Base-by-base conservation (phyloP, 2,797 vertebrate genomes). In the Pygocentrus nattereri region DNA sequence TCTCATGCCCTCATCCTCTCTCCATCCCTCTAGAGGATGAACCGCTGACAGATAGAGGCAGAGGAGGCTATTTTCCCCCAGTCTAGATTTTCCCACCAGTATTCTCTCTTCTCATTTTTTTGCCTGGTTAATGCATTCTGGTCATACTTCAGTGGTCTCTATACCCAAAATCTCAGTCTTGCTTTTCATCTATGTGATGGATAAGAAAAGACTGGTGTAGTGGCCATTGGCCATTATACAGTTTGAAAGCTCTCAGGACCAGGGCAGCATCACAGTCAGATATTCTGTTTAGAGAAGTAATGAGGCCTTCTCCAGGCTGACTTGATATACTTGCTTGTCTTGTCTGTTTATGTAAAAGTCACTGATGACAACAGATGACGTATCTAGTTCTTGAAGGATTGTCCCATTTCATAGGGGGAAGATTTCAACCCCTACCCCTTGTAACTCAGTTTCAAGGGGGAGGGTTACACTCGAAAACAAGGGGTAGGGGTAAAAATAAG, bases 41-140 rank as follows among this genome's bases (percentile, higher is more conserved):
- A 75, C 69, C 64, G 67, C 77, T 70, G 77, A 74, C 82, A 74
- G 76, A 64, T 82, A 74, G 74, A 80, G 84, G 74, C 73, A 82
- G 54, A 74, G 76, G 54, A 77, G 69, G 61, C 73, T 77, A 78
- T 75, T 72, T 75, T 71, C 44, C 76, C 49, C 7, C 23, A 52
- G 23, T 67, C 85, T 82, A 38, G 74, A 78, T 75, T 72, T 69
- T 71, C 44, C 74, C 44, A 38, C 6, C 74, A 79, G 16, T 19
- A 31, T 52, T 27, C 47, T 61, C 56, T 72, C 76, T 38, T 69
- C 81, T 64, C 59, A 73, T n/a, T 58, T 27, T 58, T 64, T 69
- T 27, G 23, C 38, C 23, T 38, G 44, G 62, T 54, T 85, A 72
- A 73, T 79, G 30, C 31, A 13, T 73, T 64, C 30, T 47, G 7